Conservation (phyloP, 2,797 vertebrate species). For the Leptodactylus fallax region DNA sequence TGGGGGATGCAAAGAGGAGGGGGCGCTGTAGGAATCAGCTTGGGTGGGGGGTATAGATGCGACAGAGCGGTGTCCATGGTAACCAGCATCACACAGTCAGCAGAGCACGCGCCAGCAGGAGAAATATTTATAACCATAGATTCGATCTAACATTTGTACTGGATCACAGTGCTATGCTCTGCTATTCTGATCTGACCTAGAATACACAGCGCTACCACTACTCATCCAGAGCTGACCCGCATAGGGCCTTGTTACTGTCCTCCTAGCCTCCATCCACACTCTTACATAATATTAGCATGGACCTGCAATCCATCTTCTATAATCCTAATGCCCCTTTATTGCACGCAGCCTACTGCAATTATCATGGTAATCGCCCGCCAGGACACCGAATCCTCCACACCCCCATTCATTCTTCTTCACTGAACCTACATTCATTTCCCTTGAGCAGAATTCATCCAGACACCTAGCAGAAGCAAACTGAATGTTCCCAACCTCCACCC, state of each 20-base stretch:
- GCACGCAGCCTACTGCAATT: neutral
- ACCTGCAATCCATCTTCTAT: neutral
- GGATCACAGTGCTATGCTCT: constrained; percentile 34
- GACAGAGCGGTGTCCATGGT: constrained; percentile 53
- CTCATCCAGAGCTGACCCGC: constrained; percentile 4
- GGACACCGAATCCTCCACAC: neutral
- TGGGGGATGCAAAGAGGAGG: constrained; percentile 56
- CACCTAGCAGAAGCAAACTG: constrained; percentile 29
- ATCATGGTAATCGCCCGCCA: neutral
- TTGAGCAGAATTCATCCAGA: constrained; percentile 7
- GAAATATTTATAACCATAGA: constrained; percentile 64
- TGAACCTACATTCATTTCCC: constrained; percentile 14
- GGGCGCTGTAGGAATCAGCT: constrained; percentile 44
- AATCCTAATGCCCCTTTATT: neutral
- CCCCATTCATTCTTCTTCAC: neutral
- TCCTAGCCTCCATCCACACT: neutral
- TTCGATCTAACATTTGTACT: constrained; percentile 42
- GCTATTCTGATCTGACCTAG: constrained; percentile 53
- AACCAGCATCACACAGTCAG: constrained; percentile 60
- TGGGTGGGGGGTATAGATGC: constrained; percentile 42
- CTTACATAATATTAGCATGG: neutral
- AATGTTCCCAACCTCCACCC: constrained; percentile 51
- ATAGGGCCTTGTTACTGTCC: neutral
- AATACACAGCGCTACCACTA: constrained; percentile 12
- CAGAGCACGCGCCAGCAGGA: constrained; percentile 52